Conservation (phyloP, 1,140 invertebrate species). For the Drosophila nannoptera region DNA sequence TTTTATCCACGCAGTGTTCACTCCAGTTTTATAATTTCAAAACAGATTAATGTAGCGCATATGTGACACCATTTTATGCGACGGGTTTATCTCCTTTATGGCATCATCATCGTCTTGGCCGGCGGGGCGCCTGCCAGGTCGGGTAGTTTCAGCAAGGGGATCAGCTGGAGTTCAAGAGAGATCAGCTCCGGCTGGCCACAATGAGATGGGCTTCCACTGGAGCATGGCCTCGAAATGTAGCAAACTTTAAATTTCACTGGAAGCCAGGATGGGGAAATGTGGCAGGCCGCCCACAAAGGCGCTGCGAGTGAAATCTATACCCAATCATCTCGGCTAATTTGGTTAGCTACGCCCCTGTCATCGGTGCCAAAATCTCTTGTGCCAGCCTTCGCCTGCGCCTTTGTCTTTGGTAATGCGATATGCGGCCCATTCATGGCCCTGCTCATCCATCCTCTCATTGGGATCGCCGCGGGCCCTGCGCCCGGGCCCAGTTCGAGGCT, state of each 20-base stretch:
- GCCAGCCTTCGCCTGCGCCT: slow-evolving; percentile 29
- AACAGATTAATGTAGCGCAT: slow-evolving; percentile 78
- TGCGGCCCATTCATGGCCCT: slow-evolving; percentile 47
- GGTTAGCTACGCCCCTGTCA: slow-evolving; percentile 25
- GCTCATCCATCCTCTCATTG: slow-evolving; percentile 44
- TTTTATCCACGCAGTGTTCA: slow-evolving; percentile 37
- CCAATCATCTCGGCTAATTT: slow-evolving; percentile 41
- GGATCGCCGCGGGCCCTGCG: slow-evolving; percentile 14
- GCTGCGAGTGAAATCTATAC: slow-evolving; percentile 39
- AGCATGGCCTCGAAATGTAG: too few species aligned
- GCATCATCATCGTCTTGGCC: slow-evolving; percentile 58
- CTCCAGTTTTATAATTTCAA: slow-evolving; percentile 75
- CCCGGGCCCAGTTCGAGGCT: slow-evolving; percentile 53
- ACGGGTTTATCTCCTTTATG: slow-evolving; percentile 75
- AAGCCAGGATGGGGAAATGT: too few species aligned
- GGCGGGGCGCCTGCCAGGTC: slow-evolving; percentile 4
- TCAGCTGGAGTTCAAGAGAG: too few species aligned
- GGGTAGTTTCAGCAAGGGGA: slow-evolving; percentile 26
- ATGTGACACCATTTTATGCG: slow-evolving; percentile 78
- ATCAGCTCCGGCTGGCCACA: too few species aligned
- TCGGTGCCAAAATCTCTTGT: slow-evolving; percentile 17
- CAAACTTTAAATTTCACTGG: too few species aligned
- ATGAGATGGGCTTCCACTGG: too few species aligned
- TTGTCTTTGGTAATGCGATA: slow-evolving; percentile 71
- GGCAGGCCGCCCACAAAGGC: slow-evolving; percentile 5